phyloP scores from a whole-genome alignment of 2,113 vertebrate species.

The Aix galericulata region DNA sequence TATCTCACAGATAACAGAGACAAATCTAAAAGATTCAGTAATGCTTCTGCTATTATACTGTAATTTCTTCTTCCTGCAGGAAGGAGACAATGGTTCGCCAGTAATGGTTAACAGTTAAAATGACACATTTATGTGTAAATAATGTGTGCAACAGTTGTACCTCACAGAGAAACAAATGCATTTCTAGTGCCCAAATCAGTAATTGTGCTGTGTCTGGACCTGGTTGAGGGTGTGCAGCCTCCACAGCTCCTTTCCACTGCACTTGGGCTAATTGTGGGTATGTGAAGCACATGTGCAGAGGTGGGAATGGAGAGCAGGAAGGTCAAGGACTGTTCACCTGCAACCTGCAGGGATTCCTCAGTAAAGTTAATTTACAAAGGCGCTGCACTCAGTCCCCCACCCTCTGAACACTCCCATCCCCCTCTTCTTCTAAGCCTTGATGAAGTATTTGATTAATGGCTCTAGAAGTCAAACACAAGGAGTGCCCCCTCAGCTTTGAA shows the following conservation, averaged over 20 bases:
- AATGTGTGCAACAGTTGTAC: not conserved
- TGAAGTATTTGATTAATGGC: constrained; percentile 36
- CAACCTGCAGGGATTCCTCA: constrained; percentile 5
- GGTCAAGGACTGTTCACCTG: constrained; percentile 47
- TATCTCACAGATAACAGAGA: not conserved
- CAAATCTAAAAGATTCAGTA: not conserved
- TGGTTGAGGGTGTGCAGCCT: not conserved
- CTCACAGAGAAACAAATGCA: fast-evolving
- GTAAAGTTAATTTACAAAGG: constrained; percentile 49
- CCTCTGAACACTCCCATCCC: too few species aligned
- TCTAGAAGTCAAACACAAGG: not conserved
- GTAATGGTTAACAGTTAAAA: not conserved
- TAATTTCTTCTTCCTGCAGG: not conserved
- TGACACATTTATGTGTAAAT: not conserved
- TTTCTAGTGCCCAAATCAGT: not conserved
- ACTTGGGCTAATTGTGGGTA: not conserved
- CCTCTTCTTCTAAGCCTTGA: constrained; percentile 5
- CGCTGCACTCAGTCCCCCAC: not conserved
- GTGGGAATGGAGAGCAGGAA: not conserved
- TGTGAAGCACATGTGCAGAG: constrained; percentile 23
- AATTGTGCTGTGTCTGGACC: not conserved
- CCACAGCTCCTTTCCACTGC: not conserved
- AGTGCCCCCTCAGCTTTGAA: constrained; percentile 24
- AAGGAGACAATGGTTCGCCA: not conserved
- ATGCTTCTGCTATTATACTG: not conserved